Evolutionary conservation across 2,113 vertebrate species (phyloP).

Genomic region (Trichechus manatus): DNA sequence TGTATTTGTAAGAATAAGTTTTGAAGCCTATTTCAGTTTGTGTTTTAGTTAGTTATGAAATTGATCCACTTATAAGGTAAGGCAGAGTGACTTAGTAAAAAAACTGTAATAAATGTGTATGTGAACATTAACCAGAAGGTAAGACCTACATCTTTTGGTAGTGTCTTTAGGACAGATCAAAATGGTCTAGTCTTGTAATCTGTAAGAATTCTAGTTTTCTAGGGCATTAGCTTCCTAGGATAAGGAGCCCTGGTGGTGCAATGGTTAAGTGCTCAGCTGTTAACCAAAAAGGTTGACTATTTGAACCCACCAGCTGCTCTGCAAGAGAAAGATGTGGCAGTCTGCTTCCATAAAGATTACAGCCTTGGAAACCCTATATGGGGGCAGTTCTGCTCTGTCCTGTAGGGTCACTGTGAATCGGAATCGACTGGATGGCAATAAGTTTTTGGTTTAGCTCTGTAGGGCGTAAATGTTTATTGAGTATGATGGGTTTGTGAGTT

Average conservation of each 20-base stretch:
- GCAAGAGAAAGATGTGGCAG: no score
- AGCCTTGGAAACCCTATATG: no score
- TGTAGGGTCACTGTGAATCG: no score
- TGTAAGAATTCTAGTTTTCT: not conserved
- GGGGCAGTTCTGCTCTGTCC: no score
- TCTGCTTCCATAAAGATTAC: no score
- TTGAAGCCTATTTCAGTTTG: not conserved
- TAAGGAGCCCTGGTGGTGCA: no score
- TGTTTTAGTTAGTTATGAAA: not conserved
- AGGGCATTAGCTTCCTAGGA: not conserved
- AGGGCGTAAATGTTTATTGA: not conserved
- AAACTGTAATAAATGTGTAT: not conserved
- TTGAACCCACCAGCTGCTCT: no score
- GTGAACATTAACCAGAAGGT: not conserved
- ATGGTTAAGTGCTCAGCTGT: no score
- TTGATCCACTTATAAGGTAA: not conserved
- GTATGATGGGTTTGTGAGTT: slow-evolving; percentile 27
- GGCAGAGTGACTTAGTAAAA: not conserved
- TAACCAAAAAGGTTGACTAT: no score
- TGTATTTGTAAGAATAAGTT: not conserved
- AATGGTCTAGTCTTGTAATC: not conserved
- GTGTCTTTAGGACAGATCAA: not conserved
- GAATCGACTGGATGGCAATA: no score
- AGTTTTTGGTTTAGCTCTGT: not conserved
- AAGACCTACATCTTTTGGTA: not conserved